phyloP scores from a whole-genome alignment of 2,113 vertebrate species.

The Ginglymostoma cirratum region DNA sequence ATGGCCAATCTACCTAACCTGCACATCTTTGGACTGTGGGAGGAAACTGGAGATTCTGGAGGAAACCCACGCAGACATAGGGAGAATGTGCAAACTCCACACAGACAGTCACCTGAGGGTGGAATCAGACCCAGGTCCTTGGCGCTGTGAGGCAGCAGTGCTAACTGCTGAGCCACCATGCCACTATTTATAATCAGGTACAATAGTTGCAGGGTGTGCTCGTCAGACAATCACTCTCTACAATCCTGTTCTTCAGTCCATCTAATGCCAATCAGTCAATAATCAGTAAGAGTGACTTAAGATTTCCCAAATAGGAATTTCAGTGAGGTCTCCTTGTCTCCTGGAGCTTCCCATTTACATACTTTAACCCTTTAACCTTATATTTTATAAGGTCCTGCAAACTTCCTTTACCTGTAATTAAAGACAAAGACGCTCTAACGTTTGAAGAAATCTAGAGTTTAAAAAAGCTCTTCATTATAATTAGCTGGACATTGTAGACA shows the following conservation, averaged over 20 bases:
- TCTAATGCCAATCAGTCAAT: background rate
- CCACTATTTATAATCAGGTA: background rate
- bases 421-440: background rate
- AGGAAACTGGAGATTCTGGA: too few species aligned
- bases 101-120: too few species aligned
- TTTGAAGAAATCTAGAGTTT: background rate
- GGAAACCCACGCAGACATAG: too few species aligned
- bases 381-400: background rate
- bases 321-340: background rate
- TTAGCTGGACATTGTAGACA: background rate
- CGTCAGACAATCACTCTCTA: background rate
- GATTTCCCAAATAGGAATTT: background rate
- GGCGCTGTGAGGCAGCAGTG: too few species aligned
- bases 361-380: background rate
- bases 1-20: too few species aligned
- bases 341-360: background rate
- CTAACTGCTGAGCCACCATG: too few species aligned
- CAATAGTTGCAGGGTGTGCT: background rate
- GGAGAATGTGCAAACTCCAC: too few species aligned
- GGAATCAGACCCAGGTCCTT: too few species aligned
- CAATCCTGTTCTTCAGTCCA: background rate
- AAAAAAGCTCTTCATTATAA: background rate
- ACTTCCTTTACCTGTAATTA: background rate
- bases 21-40: too few species aligned
- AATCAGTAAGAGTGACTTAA: background rate